These are phyloP conservation scores for Miichthys miiuy DNA, from an alignment of 2,797 vertebrate genomes.

Conservation along the genomic window DNA sequence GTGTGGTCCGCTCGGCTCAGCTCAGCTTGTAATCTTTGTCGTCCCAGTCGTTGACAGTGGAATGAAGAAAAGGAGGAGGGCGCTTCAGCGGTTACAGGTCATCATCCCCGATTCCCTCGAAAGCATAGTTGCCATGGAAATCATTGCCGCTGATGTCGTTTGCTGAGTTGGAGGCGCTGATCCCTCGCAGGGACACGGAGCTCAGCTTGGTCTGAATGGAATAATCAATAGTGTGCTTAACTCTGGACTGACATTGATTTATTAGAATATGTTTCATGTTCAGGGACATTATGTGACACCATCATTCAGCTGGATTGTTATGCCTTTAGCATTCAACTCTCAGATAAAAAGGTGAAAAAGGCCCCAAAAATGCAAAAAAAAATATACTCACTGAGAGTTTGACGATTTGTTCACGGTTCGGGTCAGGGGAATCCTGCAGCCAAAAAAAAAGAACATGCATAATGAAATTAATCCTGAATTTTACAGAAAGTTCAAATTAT, in stretches of 20 bases:
- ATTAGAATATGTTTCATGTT: not conserved
- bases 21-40: slow-evolving; percentile 72
- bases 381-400: slow-evolving; percentile 94
- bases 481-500: not conserved
- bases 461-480: slow-evolving; percentile 9
- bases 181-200: slow-evolving; percentile 94
- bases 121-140: slow-evolving; percentile 98
- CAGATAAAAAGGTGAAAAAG: not conserved
- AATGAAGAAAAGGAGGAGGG: slow-evolving; percentile 43
- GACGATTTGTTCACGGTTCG: slow-evolving; percentile 91
- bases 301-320: not conserved
- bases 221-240: slow-evolving; percentile 25
- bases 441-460: not conserved
- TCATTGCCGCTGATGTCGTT: slow-evolving; percentile 91
- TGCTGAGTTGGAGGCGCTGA: slow-evolving; percentile 93
- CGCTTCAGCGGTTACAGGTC: slow-evolving; percentile 88
- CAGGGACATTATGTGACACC: not conserved
- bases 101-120: slow-evolving; percentile 98
- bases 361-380: not conserved
- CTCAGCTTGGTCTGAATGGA: slow-evolving; percentile 93
- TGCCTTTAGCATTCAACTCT: no score
- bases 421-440: slow-evolving; percentile 93
- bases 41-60: slow-evolving; percentile 59
- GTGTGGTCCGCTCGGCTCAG: slow-evolving; percentile 64
- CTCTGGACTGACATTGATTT: not conserved